A percentile compares a stretch with the other conserved stretches of the same genome.
Conservation (phyloP, 2,113 vertebrate genomes). For the Pycnonotus jocosus region DNA sequence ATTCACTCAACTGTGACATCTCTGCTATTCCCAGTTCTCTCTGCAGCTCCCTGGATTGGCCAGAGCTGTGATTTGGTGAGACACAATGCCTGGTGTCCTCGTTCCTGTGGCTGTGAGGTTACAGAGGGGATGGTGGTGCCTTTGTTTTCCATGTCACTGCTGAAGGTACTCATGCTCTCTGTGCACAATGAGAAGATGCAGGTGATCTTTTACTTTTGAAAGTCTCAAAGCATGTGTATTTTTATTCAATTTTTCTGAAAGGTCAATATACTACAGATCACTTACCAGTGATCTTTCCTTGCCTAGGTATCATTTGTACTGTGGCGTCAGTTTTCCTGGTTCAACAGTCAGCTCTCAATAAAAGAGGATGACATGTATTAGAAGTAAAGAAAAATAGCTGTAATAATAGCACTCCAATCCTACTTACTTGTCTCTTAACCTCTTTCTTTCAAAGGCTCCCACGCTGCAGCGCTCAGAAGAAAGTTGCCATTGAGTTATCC, state of each 20-base stretch:
- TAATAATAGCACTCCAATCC: constrained; percentile 58
- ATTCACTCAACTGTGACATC: not conserved
- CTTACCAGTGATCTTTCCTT: constrained; percentile 50
- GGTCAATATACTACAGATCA: constrained; percentile 56
- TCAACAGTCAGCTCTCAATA: constrained; percentile 62
- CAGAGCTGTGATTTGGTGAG: not conserved
- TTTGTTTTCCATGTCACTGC: not conserved
- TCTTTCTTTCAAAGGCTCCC: constrained; percentile 57
- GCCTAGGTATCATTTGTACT: constrained; percentile 49
- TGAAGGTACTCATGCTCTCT: not conserved
- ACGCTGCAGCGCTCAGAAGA: constrained; percentile 11
- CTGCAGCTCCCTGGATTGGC: not conserved
- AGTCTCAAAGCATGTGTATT: not conserved
- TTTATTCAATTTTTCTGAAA: constrained; percentile 38
- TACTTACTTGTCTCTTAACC: constrained; percentile 64
- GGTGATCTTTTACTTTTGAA: constrained; percentile 30
- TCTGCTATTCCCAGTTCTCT: not conserved
- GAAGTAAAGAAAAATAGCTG: constrained; percentile 64
- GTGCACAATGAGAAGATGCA: not conserved
- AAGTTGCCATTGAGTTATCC: constrained; percentile 45
- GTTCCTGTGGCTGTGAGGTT: not conserved
- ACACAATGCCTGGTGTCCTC: not conserved
- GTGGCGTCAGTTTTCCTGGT: constrained; percentile 28
- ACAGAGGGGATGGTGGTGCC: not conserved
- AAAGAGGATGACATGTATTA: constrained; percentile 59